phyloP scores from a whole-genome alignment of 2,113 vertebrate species.

The Neoarius graeffei region DNA sequence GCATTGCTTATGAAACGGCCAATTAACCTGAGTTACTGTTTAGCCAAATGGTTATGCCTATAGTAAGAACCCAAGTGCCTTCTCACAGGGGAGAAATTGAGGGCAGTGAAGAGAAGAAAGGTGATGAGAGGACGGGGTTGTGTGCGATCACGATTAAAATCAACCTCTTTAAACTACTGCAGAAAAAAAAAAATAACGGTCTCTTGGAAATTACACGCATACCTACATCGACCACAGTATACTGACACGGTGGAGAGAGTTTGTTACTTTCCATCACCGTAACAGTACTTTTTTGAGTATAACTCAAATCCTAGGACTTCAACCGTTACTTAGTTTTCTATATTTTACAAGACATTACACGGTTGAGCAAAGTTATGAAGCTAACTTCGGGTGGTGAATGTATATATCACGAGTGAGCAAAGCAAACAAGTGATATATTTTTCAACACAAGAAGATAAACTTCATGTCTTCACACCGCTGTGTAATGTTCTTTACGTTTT shows the following conservation, averaged over 20 bases:
- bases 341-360: too few species aligned
- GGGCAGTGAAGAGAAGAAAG: not conserved
- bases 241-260: not conserved
- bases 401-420: too few species aligned
- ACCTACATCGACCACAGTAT: not conserved
- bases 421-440: too few species aligned
- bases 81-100: slow-evolving; percentile 8
- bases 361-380: too few species aligned
- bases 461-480: too few species aligned
- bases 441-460: too few species aligned
- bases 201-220: not conserved
- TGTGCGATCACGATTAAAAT: not conserved
- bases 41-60: slow-evolving; percentile 10
- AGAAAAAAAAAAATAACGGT: not conserved
- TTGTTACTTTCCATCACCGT: not conserved
- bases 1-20: slow-evolving; percentile 26
- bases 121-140: not conserved
- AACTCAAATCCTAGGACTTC: not conserved
- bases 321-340: not conserved
- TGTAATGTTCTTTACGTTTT: too few species aligned
- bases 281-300: not conserved
- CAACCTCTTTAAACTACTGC: not conserved
- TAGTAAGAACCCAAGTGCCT: slow-evolving; percentile 1
- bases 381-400: too few species aligned
- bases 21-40: slow-evolving; percentile 49